A percentile compares a stretch with the other conserved stretches of the same genome.
These are phyloP conservation scores for Hofmannophila pseudospretella DNA, from an alignment of 2,888 invertebrate species.

Conservation along the genomic window DNA sequence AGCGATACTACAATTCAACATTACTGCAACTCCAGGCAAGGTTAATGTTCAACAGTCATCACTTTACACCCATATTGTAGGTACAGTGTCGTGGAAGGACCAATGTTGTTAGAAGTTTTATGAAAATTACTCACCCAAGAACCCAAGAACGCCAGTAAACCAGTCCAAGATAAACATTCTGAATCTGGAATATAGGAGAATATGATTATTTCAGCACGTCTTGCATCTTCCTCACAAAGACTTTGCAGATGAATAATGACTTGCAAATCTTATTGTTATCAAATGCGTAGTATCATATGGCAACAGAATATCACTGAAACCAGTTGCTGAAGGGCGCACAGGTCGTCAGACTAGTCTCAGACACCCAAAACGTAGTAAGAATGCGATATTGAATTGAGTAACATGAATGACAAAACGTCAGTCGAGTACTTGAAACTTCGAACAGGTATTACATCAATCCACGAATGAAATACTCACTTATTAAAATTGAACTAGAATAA, in stretches of 20 bases:
- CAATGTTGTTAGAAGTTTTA: no score
- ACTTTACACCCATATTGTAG: no score
- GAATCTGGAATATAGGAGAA: conserved; percentile 59
- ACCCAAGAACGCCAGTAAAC: conserved; percentile 95
- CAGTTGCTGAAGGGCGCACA: conserved; percentile 24
- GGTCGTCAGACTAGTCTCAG: conserved; percentile 28
- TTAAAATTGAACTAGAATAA: conserved; percentile 68
- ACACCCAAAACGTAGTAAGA: conserved; percentile 43
- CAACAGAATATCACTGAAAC: conserved; percentile 25
- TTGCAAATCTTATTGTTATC: conserved; percentile 51
- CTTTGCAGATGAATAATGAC: conserved; percentile 49
- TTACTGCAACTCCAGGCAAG: neutral
- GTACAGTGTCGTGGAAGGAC: no score
- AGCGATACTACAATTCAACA: no score
- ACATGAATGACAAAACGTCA: conserved; percentile 69
- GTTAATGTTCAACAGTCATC: no score
- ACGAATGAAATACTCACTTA: conserved; percentile 60
- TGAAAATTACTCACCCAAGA: conserved; percentile 85
- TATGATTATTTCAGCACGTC: conserved; percentile 33
- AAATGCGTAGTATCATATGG: conserved; percentile 39
- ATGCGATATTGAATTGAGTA: conserved; percentile 65
- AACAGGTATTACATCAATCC: conserved; percentile 32
- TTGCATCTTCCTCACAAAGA: conserved; percentile 47
- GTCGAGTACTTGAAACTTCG: conserved; percentile 53
- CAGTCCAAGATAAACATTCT: conserved; percentile 97